These are phyloP conservation scores for Vidua macroura DNA, from an alignment of 2,113 vertebrate species.

Conservation along the genomic window DNA sequence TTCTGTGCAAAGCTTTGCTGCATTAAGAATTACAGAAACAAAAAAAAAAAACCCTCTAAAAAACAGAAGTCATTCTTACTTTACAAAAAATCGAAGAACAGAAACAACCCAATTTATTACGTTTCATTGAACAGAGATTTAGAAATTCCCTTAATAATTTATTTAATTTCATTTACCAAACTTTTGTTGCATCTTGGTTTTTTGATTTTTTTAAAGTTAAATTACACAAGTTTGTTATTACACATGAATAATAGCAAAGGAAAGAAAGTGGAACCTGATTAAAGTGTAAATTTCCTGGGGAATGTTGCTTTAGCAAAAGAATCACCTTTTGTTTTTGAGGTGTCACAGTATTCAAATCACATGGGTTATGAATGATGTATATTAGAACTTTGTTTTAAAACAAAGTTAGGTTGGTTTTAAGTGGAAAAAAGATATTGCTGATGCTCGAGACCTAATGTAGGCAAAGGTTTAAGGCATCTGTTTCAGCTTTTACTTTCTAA, in stretches of 20 bases:
- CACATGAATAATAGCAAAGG: neutral
- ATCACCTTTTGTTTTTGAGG: neutral
- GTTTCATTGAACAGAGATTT: slow-evolving; percentile 20
- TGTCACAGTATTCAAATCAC: neutral
- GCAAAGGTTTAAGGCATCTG: neutral
- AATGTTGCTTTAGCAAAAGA: neutral
- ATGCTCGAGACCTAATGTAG: accelerated
- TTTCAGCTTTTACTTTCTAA: neutral
- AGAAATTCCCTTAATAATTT: neutral
- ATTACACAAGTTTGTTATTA: neutral
- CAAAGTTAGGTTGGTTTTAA: neutral
- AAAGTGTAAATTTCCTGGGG: neutral
- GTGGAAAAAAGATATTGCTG: neutral
- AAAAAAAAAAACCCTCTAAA: neutral
- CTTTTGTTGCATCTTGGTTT: neutral
- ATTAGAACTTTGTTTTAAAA: neutral
- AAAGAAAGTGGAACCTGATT: neutral
- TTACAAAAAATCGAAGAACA: neutral
- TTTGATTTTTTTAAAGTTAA: neutral
- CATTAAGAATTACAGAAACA: neutral
- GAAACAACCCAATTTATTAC: neutral
- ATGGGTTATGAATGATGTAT: accelerated
- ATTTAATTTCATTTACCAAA: neutral
- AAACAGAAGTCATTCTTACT: neutral
- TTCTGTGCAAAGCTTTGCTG: neutral